Base-by-base conservation (phyloP, 2,113 vertebrate genomes). In the Pseudolaguvia tuberculata region DNA sequence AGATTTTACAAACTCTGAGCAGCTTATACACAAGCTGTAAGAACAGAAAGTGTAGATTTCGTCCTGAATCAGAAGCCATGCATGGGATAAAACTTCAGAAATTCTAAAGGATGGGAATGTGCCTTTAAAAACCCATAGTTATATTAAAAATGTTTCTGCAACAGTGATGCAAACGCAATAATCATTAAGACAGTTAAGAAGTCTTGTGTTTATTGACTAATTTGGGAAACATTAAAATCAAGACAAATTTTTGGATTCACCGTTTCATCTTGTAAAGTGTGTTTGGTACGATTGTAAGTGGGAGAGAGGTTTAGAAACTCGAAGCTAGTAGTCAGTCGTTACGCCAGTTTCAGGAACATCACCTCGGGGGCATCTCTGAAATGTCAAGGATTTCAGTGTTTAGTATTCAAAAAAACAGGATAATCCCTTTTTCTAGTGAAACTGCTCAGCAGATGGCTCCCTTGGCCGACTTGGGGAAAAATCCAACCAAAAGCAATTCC, bases 41-140 rank as follows among this genome's bases (percentile, higher is more conserved):
- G n/a, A 68, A 71, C 62, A 71, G 68, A 70, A 77, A 56, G 59
- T 76, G 77, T 70, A 82, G 68, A 75, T 62, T 74, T 52, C 62
- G 76, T 74, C 78, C 42, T 10, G 45, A 79, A 80, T 79, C 79
- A 66, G 21, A 86, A 86, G 87, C 87, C 86, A 87, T 88, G 87
- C 87, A 85, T 78, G 80, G 80, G 79, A 61, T 6, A 79, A n/a
- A 79, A 79, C 72, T 83, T 77, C 39, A 73, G 83, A 79, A 85
- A 81, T 21, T 80, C 77, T 67, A 51, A 51, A 65, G 23, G 58
- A 52, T 48, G 50, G 39, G 5, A 47, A 15, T 65, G 17, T 50
- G 42, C 29, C 31, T 20, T 75, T 29, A 21, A 42, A 58, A 73
- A 4, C 5, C 5, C 5, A 42, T 8, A 42, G n/a, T n/a, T n/a